Base-by-base conservation (phyloP, 2,888 invertebrate species). In the Odontothrips loti region DNA sequence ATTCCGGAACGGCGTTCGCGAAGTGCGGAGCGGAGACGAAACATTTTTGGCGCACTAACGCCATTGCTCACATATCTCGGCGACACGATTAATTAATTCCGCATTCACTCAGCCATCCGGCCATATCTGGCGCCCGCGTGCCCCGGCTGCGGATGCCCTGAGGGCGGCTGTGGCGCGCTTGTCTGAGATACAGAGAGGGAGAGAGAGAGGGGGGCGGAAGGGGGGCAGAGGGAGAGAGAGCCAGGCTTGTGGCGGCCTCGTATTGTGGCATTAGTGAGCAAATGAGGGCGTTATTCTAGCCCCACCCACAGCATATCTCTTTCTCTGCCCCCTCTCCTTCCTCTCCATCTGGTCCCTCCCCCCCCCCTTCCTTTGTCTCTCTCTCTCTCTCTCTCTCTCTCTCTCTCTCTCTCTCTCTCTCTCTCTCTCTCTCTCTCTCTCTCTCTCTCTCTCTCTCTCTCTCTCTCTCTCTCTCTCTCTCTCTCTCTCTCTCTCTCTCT, bases 241-340 rank as follows among this genome's bases (percentile, higher is more conserved):
- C 3, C 34, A 43, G 34, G 34, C 34, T 43, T 43, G 34, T 43
- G 34, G 34, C 58, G 58, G 58, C 17, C 58, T 58, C 58, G 58
- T 58, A 58, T 58, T 58, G 58, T 58, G 58, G 58, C 58, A 58
- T 58, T 58, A 58, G 58, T 58, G 58, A 58, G 58, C 58, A 58
- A 58, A 58, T 58, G 58, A 58, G 58, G 58, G 58, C 58, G 58
- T 58, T 58, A 58, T n/a, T 58, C 58, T 58, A 58, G 15, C 58
- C 58, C 58, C 34, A 43, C 34, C n/a, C 58, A n/a, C 58, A 58
- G 17, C 58, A n/a, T n/a, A n/a, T n/a, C 58, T 43, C 58, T 15
- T 17, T 15, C 17, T 15, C 58, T 15, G 34, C 58, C 58, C 15
- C 15, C 58, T 58, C 51, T 3, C 51, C 51, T 20, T 51, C 51